phyloP scores from a whole-genome alignment of 2,888 invertebrate species.

The Caenorhabditis afra region DNA sequence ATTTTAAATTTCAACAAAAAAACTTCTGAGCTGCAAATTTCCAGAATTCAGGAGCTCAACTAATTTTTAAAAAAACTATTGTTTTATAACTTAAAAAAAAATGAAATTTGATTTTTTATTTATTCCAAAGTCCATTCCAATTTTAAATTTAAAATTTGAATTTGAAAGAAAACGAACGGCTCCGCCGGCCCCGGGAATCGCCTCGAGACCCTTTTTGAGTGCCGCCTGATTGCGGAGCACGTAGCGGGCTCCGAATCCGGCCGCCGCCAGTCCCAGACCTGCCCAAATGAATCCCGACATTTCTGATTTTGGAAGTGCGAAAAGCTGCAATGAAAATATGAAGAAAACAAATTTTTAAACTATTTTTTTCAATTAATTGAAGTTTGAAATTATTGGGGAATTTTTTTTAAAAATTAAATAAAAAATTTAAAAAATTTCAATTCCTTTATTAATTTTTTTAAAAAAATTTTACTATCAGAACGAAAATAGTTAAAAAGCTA shows the following conservation, averaged over 20 bases:
- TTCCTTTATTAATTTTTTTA: not conserved
- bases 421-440: not conserved
- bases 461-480: too few relatives aligned
- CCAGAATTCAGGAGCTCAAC: not conserved
- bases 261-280: constrained; percentile 91
- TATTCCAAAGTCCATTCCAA: not conserved
- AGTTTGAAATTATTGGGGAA: not conserved
- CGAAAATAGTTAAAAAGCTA: not conserved
- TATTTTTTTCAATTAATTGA: not conserved
- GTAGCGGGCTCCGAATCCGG: constrained; percentile 92
- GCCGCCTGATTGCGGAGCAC: constrained; percentile 83
- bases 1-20: not conserved
- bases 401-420: constrained; percentile 6
- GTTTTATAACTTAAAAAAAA: not conserved
- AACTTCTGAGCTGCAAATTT: not conserved
- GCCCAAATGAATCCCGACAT: constrained; percentile 87
- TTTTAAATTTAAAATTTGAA: not conserved
- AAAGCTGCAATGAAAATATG: not conserved
- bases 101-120: not conserved
- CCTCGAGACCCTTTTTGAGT: constrained; percentile 73
- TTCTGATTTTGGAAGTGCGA: too few relatives aligned
- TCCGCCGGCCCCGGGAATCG: constrained; percentile 62
- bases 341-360: not conserved
- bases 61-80: not conserved
- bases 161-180: constrained; percentile 14